A percentile compares a stretch with the other conserved stretches of the same genome.
phyloP scores from a whole-genome alignment of 1,140 invertebrate species.

The Tyrophagus putrescentiae region DNA sequence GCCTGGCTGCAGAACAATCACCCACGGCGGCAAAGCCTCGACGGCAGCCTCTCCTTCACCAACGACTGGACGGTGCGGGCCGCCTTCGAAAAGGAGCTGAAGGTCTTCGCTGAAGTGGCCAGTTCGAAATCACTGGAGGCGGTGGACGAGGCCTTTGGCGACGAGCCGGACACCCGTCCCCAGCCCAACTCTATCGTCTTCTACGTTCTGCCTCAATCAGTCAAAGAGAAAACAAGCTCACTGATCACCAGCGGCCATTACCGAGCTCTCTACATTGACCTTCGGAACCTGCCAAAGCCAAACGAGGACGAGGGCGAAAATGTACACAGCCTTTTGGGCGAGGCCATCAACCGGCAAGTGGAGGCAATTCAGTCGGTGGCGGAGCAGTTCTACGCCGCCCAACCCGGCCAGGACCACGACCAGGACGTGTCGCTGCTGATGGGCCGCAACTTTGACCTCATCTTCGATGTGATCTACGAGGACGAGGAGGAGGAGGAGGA shows the following conservation, averaged over 20 bases:
- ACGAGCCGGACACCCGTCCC: not conserved
- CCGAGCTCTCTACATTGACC: not conserved
- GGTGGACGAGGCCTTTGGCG: not conserved
- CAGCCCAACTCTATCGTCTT: slow-evolving; percentile 6
- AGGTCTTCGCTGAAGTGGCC: not conserved
- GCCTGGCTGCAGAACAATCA: slow-evolving; percentile 3
- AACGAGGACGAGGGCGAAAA: not conserved
- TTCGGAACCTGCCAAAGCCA: not conserved
- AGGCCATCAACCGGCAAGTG: not conserved
- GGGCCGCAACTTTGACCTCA: slow-evolving; percentile 13
- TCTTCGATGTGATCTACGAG: slow-evolving; percentile 20
- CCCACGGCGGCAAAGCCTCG: not conserved
- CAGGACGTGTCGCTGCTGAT: slow-evolving; percentile 7
- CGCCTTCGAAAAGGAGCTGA: slow-evolving; percentile 1
- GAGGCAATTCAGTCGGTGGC: not conserved
- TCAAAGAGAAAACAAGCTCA: not conserved
- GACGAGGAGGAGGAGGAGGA: not conserved
- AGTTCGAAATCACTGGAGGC: not conserved
- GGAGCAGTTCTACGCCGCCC: not conserved
- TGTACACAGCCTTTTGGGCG: not conserved
- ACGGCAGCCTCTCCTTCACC: slow-evolving; percentile 11
- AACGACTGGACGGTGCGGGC: slow-evolving; percentile 18
- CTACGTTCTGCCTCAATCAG: not conserved
- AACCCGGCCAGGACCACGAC: slow-evolving; percentile 2
- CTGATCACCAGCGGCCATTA: not conserved